Evolutionary conservation across 2,888 invertebrate genomes (phyloP).

Genomic region (Polyommatus iphigenia): DNA sequence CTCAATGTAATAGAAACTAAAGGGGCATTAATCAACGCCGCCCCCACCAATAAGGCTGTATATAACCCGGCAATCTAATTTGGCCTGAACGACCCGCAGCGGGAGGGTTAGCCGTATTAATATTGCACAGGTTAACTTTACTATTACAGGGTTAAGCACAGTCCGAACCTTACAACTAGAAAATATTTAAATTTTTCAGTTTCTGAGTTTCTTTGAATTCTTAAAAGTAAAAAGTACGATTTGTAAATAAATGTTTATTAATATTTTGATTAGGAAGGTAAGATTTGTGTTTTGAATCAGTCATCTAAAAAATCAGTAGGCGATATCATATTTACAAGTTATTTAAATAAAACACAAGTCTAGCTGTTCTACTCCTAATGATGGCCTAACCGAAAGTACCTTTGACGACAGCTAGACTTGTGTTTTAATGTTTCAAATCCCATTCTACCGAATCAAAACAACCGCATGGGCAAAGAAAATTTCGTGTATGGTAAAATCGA

Average conservation of each 20-base stretch:
- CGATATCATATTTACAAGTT: background rate
- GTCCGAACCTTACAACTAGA: background rate
- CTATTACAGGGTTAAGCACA: constrained; percentile 34
- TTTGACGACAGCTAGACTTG: too few relatives aligned
- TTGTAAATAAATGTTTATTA: too few relatives aligned
- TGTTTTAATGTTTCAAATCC: too few relatives aligned
- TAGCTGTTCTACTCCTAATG: background rate
- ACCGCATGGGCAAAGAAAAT: constrained; percentile 34
- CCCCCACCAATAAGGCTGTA: constrained; percentile 46
- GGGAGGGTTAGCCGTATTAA: constrained; percentile 46
- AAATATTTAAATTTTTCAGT: too few relatives aligned
- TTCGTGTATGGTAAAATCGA: constrained; percentile 22
- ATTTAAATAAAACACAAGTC: background rate
- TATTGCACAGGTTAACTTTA: constrained; percentile 44
- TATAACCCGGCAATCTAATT: constrained; percentile 48
- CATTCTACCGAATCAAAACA: constrained; percentile 31
- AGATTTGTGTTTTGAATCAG: too few relatives aligned
- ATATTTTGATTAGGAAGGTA: too few relatives aligned
- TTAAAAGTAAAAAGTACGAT: too few relatives aligned
- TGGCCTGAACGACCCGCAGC: constrained; percentile 42
- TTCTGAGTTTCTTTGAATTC: too few relatives aligned
- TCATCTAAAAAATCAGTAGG: too few relatives aligned
- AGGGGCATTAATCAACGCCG: constrained; percentile 45
- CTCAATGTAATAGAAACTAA: constrained; percentile 41
- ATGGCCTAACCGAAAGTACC: background rate